Percentiles rank a stretch among this genome's conserved stretches.
Evolutionary conservation across 2,797 vertebrate species (phyloP).

Genomic region (Stomatorhinus walkeri): DNA sequence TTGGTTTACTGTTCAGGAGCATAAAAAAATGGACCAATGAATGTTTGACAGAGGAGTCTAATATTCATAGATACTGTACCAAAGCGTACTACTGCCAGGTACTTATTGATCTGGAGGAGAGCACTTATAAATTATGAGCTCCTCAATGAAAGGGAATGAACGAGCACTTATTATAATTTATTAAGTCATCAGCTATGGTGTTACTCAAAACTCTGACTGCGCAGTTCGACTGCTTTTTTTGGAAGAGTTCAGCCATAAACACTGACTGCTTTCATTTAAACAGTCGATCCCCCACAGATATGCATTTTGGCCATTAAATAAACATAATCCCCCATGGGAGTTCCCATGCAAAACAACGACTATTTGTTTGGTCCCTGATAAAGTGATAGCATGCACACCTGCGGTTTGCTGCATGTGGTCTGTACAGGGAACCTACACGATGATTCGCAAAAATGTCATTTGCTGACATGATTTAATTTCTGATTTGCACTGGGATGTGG

Average conservation of each 20-base stretch:
- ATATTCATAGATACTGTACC: conserved; percentile 33
- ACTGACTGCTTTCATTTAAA: neutral
- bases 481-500: neutral
- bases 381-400: neutral
- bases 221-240: neutral
- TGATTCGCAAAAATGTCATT: neutral
- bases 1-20: neutral
- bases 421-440: neutral
- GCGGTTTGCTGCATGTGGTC: neutral
- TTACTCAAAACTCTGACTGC: conserved; percentile 5
- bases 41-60: conserved; percentile 21
- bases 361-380: neutral
- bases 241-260: neutral
- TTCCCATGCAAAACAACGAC: neutral
- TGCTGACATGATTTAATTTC: neutral
- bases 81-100: conserved; percentile 27
- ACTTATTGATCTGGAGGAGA: conserved; percentile 38
- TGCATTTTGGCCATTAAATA: neutral
- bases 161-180: conserved; percentile 23
- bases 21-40: neutral
- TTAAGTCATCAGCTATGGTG: neutral
- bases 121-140: conserved; percentile 42
- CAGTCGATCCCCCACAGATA: neutral
- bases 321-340: neutral
- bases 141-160: conserved; percentile 16